Conservation (phyloP, 2,113 vertebrate species). For the Peromyscus leucopus region DNA sequence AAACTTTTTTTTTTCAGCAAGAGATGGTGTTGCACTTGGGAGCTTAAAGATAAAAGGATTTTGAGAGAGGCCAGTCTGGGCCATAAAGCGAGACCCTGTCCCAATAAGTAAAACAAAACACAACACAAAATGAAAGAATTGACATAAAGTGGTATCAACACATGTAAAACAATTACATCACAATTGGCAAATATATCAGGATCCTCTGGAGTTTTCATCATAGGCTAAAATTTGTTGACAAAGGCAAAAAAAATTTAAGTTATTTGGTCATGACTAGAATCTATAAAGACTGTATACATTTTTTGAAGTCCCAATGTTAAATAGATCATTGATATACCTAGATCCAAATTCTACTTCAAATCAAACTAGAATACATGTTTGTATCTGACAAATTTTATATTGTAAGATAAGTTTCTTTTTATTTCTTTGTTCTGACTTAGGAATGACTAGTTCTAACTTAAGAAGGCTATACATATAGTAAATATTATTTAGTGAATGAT, state of each 20-base stretch:
- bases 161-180: conserved; percentile 44
- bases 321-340: neutral
- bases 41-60: neutral
- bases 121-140: conserved; percentile 2
- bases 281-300: neutral
- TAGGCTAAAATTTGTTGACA: neutral
- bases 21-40: neutral
- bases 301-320: neutral
- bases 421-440: neutral
- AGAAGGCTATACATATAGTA: conserved; percentile 30
- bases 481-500: neutral
- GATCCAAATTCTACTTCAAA: conserved; percentile 9
- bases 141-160: neutral
- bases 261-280: neutral
- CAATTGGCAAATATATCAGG: conserved; percentile 4
- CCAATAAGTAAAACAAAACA: neutral
- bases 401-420: neutral
- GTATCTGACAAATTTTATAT: neutral
- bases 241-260: conserved; percentile 18
- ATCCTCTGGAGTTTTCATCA: neutral
- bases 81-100: neutral
- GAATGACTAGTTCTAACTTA: conserved; percentile 43
- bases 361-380: neutral
- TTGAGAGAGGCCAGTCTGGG: neutral
- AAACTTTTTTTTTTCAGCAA: neutral